Base-by-base conservation (phyloP, 1,140 invertebrate species). In the Lasioglossum albipes region DNA sequence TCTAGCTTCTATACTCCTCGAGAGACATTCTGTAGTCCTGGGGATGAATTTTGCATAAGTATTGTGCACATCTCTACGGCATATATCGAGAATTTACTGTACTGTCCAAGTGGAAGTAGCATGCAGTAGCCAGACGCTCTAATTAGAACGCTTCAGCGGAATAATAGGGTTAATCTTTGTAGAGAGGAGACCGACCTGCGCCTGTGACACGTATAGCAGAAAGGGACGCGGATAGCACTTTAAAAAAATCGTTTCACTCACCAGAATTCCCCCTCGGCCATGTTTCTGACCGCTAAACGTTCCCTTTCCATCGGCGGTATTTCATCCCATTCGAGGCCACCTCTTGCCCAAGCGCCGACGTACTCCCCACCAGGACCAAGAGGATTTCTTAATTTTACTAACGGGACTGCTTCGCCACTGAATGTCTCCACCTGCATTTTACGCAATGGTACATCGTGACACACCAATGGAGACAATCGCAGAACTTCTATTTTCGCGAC, bases 181-280 rank as follows among this genome's bases (percentile, higher is more conserved):
- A 27, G 22, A 64, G 22, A 18, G 16, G 31, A 31, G 16, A 57
- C 6, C 52, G 52, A 20, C 5, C 13, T 57, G 3, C 16, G 52
- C 18, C 16, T 6, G 18, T 16, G 20, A 57, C 20, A 57, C 2
- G 20, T n/a, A 9, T n/a, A 20, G 0, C 6, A 42, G 10, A 12
- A 41, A 42, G 36, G 18, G 20, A 36, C 65, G 7, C 20, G 5
- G 36, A 49, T 42, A 9, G 65, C 20, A 16, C 42, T 67, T 27
- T 6, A 41, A 71, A 68, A 49, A 49, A 45, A 49, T 49, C 66
- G 42, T 22, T 27, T 68, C n/a, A 77, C 89, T 91, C 83, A 95
- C 96, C 97, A 98, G 91, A 98, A 98, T 92, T 97, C 97, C 49
- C 97, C 97, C 85, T 96, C 95, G 12, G 94, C 93, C 88, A 96